Base-by-base conservation (phyloP, 2,888 invertebrate species). In the Pandemis cinnamomeana region DNA sequence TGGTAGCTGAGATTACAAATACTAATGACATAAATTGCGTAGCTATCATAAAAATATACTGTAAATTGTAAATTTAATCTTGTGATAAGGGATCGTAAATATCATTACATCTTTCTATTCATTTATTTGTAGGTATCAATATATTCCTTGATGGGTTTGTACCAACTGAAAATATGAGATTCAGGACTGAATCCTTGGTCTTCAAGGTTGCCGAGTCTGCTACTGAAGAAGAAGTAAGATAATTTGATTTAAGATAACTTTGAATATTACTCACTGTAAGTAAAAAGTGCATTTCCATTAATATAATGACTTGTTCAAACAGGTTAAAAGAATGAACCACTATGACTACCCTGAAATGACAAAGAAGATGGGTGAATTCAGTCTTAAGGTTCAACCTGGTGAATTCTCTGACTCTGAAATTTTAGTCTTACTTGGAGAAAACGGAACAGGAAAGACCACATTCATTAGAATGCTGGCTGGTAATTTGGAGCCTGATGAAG, bases 331-430 rank as follows among this genome's bases (percentile, higher is more conserved):
- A 76, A 97, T 98, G 97, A 98, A 98, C 88, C 98, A 98, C 85
- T 99, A 99, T 88, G 97, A 98, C 81, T 99, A 99, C 91, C 99
- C 99, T 13, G 91, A 95, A 46, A 99, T 99, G 99, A 93, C 94
- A 0, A 99, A 97, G 89, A 96, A 96, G 0, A 96, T 98, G 95
- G 97, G 97, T 60, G 84, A 94, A 82, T 99, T 99, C 89, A 94
- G 95, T 71, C 93, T 99, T 78, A 91, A 93, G 5, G 98, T 99
- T 10, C 95, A 96, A 78, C 95, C 96, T 78, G 99, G 99, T 10
- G 98, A 99, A 87, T 99, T 99, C 91, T 99, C 99, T 13, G 99
- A 99, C 91, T 99, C 99, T 0, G 99, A 99, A 93, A 99, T 99
- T 89, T 95, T 99, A 84, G 99, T 99, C 10, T 95, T 99, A 87